Evolutionary conservation across 2,113 vertebrate species (phyloP), one percentile per base, ranked within the genome.

Genomic region (Thamnaconus septentrionalis): DNA sequence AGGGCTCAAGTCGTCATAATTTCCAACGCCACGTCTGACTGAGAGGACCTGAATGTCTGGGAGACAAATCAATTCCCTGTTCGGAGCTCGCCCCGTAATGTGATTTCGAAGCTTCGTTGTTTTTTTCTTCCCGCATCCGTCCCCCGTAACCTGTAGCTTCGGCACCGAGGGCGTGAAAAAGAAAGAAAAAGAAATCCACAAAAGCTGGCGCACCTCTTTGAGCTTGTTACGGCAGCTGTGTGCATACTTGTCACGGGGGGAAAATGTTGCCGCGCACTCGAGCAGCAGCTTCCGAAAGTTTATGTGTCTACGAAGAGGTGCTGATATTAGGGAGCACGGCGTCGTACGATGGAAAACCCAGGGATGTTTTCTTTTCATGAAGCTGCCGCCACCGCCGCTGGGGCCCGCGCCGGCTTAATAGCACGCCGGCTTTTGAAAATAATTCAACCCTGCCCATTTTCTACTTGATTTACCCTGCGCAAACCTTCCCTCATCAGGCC

Each of bases 401-500:
- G 41, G 71, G 63, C 56, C 75, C 61, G 64, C 72, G 75, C 71
- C 5, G 73, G 57, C 63, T 80, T 85, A 85, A 89, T 73, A 72
- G 78, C 73, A 78, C 42, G 60, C 76, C 80, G 70, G 81, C 80
- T 85, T 84, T 86, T 86, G 71, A 82, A 90, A 87, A 79, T 83
- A 88, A 90, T 84, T 90, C 82, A 76, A 73, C 81, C 46, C 76
- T 77, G 80, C 85, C 87, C 85, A 87, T 86, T 90, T 91, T 89
- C 78, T 81, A 76, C 81, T 88, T 84, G 83, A 86, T 85, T 91
- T 90, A 72, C 71, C 78, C 69, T 64, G 61, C 59, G 72, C 78
- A 74, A 82, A 66, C 65, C 78, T 74, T 80, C 69, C 80, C 80
- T 85, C 81, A 81, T 89, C 87, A 87, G 83, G 51, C 83, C 53